Base-by-base conservation (phyloP, 2,113 vertebrate species). In the Peromyscus leucopus region DNA sequence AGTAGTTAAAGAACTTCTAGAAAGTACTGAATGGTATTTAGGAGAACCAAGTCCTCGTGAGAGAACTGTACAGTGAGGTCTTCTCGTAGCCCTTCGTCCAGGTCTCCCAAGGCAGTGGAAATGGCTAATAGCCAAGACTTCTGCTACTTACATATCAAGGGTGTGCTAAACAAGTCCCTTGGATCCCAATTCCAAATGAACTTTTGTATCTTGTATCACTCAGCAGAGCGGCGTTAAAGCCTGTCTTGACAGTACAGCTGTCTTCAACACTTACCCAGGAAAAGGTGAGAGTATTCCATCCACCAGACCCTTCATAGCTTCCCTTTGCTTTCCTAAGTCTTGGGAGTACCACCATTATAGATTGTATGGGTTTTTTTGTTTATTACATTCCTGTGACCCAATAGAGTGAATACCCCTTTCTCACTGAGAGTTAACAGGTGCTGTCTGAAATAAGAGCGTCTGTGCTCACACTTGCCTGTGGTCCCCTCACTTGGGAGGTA, bases 141-240 rank as follows among this genome's bases (percentile, higher is more conserved):
- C 94, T 98, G 97, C 96, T 98, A 91, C 51, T 59, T 96, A 89
- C 93, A 55, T 95, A 95, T 97, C 97, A 97, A 97, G 93, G 91
- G 95, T 97, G 95, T 97, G 96, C 98, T 98, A 96, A 98, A 97
- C 78, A 93, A 92, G 93, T 97, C 98, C 94, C 96, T 94, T 3
- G 2, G 96, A 51, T 98, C 97, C 96, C 89, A 76, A 61, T 97
- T 98, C 94, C 93, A 97, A 98, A 94, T 96, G 88, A 55, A 96
- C 88, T 94, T 94, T 94, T 89, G 91, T 84, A 1, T 98, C 98
- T 97, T 97, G 92, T 98, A 94, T 97, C 97, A 96, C 93, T 98
- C 92, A 78, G 72, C 48, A 96, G 98, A 98, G 98, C 98, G 98
- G 48, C 98, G 98, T 98, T 99, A 98, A 98, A 99, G 98, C 98